A percentile compares a stretch with the other conserved stretches of the same genome.
Conservation (phyloP, 2,888 invertebrate species). For the Perizoma affinitatum region DNA sequence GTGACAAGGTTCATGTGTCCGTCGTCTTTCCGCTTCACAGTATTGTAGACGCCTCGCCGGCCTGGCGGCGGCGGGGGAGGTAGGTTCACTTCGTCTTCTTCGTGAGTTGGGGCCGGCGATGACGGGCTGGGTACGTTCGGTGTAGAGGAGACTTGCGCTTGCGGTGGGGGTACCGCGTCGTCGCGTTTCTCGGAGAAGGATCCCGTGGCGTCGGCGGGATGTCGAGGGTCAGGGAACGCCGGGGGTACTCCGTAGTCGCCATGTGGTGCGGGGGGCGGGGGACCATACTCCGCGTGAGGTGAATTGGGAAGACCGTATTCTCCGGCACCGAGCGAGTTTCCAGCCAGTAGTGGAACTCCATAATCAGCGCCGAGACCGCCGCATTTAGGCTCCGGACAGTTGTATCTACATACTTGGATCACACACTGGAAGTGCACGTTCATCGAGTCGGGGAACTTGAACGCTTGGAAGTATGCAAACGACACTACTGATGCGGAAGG, state of each 20-base stretch:
- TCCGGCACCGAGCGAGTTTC: constrained; percentile 84
- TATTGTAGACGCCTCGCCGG: constrained; percentile 90
- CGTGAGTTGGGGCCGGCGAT: constrained; percentile 82
- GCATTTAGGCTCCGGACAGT: constrained; percentile 96
- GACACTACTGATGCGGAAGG: constrained; percentile 97
- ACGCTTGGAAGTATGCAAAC: constrained; percentile 98
- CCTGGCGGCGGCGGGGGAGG: constrained; percentile 94
- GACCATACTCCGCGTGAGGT: constrained; percentile 88
- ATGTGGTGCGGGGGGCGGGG: constrained; percentile 86
- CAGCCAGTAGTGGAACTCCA: constrained; percentile 86
- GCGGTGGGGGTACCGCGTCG: constrained; percentile 91
- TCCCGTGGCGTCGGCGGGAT: constrained; percentile 92
- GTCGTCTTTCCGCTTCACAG: constrained; percentile 92
- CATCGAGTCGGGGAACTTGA: constrained; percentile 98
- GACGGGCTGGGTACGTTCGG: constrained; percentile 85
- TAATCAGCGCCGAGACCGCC: constrained; percentile 88
- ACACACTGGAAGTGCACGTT: constrained; percentile 98
- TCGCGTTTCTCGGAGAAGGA: constrained; percentile 93
- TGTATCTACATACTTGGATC: constrained; percentile 96
- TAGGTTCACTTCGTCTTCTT: constrained; percentile 88
- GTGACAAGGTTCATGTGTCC: constrained; percentile 91
- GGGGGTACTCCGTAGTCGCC: constrained; percentile 90
- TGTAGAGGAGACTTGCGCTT: constrained; percentile 90
- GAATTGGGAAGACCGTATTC: constrained; percentile 86
- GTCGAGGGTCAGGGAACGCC: constrained; percentile 93